Base-by-base conservation (phyloP, 2,113 vertebrate species). In the Podilymbus podiceps region DNA sequence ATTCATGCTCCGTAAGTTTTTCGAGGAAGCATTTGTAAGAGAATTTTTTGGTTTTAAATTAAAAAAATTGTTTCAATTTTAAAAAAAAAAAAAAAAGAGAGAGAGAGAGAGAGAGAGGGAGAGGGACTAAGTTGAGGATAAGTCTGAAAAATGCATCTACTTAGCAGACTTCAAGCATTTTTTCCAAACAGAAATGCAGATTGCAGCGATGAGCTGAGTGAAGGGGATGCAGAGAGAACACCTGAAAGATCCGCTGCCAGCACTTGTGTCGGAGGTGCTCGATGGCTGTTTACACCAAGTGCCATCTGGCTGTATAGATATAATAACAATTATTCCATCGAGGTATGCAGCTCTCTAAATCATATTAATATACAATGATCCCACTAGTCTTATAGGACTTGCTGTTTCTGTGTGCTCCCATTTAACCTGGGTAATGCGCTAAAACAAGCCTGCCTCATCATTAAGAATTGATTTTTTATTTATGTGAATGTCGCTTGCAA, bases 381-480 rank as follows among this genome's bases (percentile, higher is more conserved):
- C 97, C 96, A 50, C 77, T 46, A 30, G 80, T 88, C 97, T 97
- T 97, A 67, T 63, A 97, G 97, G 97, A 88, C 97, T 91, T 33
- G 97, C 98, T 97, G 97, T 89, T 97, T 86, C 96, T 79, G 90
- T 66, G 90, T 93, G 97, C 97, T 98, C 97, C 98, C 98, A 96
- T 98, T 98, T 98, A 98, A 98, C 98, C 98, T 80, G 97, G 97
- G 96, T 96, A 97, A 98, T 86, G 98, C 23, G 72, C 98, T 97
- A 89, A 97, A 95, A 97, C 98, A 86, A 95, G 98, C 85, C 96
- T 85, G 97, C 97, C 97, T 98, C 98, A 77, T 98, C 98, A 95
- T 98, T 98, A 98, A 97, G 97, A 97, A 98, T 98, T 98, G 98
- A 98, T 98, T 98, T 98, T 98, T 98, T 98, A 98, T 98, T 98